phyloP scores from a whole-genome alignment of 1,140 invertebrate species.

The Teleopsis dalmanni region DNA sequence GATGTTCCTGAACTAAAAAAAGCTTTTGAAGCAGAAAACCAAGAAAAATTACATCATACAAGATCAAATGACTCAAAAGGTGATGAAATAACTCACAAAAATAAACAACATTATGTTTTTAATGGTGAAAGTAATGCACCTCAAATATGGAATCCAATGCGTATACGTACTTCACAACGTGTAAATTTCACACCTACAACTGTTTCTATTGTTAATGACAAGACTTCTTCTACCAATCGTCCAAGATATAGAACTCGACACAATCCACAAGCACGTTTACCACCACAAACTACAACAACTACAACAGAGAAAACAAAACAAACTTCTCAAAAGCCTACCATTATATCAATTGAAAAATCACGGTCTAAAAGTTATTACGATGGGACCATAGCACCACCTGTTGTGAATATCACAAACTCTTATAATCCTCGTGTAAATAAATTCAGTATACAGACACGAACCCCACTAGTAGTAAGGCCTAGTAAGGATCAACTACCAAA shows the following conservation, averaged over 20 bases:
- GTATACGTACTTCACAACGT: conserved; percentile 13
- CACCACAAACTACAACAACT: conserved; percentile 6
- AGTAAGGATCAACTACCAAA: conserved; percentile 13
- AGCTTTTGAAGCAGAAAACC: conserved; percentile 27
- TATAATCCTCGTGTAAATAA: conserved; percentile 1
- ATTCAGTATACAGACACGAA: neutral
- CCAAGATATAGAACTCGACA: neutral
- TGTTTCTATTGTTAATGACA: neutral
- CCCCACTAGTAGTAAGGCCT: neutral
- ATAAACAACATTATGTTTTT: conserved; percentile 19
- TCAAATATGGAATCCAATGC: conserved; percentile 33
- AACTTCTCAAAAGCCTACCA: conserved; percentile 1
- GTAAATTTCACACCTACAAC: conserved; percentile 12
- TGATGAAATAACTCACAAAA: conserved; percentile 22
- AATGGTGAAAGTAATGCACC: neutral
- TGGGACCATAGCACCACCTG: conserved; percentile 29
- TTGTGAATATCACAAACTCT: conserved; percentile 1
- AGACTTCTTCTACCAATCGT: neutral
- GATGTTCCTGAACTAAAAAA: conserved; percentile 34
- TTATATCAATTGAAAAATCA: conserved; percentile 29
- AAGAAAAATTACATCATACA: conserved; percentile 11
- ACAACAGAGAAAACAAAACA: neutral
- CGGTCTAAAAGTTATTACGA: conserved; percentile 38
- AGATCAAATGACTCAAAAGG: conserved; percentile 21
- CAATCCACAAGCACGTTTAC: conserved; percentile 12